Base-by-base conservation (phyloP, 2,888 invertebrate genomes). In the Dicranocentrus wangi region DNA sequence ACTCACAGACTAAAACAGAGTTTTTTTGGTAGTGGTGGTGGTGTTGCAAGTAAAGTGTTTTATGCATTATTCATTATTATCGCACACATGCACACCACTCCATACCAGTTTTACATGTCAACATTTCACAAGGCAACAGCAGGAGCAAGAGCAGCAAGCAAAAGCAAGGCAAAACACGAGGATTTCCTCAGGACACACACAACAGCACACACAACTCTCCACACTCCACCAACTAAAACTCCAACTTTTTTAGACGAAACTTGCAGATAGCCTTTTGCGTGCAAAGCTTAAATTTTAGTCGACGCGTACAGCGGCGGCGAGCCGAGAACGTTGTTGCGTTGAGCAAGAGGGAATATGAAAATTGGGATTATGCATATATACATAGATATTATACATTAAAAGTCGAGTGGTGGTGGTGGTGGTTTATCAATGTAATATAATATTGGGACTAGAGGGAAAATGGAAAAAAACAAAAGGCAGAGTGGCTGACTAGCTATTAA, bases 401-500 rank as follows among this genome's bases (percentile, higher is more conserved):
- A n/a, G n/a, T n/a, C n/a, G n/a, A n/a, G n/a, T n/a, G n/a, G 39
- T 13, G 13, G 39, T 39, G 7, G 13, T 39, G 8, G 7, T 13
- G 13, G 39, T 39, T 13, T 8, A 13, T 39, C 39, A 39, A 7
- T 13, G 39, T 39, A 39, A 39, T 39, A 39, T 39, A 39, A 39
- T 39, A 39, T 39, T n/a, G 39, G 39, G 8, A 13, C 13, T 39
- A 13, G 8, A 39, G 39, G 13, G 8, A 39, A 39, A 39, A 8
- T 7, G 39, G 39, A 39, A 39, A 39, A 47, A 66, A 68, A 51
- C 42, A 75, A 65, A 39, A 47, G 43, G 32, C 17, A 68, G 73
- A 82, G 73, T 82, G 65, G 83, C 61, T 76, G 81, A 76, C 76
- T 61, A 83, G 81, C 85, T 83, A 85, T 85, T 85, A 85, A 83